A percentile compares a stretch with the other conserved stretches of the same genome.
phyloP scores from a whole-genome alignment of 2,797 vertebrate species.

The Monodelphis domestica region DNA sequence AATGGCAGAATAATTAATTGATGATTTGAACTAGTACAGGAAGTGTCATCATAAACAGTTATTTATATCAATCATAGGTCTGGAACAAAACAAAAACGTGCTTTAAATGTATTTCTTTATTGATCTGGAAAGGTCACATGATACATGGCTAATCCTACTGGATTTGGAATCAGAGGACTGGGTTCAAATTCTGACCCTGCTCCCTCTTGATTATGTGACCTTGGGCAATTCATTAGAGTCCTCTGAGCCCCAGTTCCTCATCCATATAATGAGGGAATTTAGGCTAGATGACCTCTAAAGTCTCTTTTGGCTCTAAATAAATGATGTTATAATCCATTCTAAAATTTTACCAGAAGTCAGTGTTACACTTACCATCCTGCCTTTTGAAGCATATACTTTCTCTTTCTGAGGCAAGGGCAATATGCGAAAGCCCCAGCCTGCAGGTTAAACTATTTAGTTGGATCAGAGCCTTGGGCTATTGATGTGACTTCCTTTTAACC shows the following conservation, averaged over 20 bases:
- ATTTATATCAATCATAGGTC: neutral
- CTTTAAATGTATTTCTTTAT: neutral
- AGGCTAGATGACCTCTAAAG: neutral
- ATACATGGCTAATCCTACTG: neutral
- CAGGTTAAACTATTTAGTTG: neutral
- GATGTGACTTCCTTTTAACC: neutral
- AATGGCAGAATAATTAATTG: too few species aligned
- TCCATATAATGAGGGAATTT: neutral
- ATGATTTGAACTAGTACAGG: neutral
- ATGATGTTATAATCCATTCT: neutral
- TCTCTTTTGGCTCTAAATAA: too few species aligned
- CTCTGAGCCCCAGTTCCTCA: neutral
- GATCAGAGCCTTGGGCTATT: neutral
- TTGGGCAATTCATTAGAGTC: neutral
- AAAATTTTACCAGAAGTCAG: neutral
- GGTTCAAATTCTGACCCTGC: neutral
- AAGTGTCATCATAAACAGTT: neutral
- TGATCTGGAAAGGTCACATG: neutral
- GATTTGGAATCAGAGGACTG: neutral
- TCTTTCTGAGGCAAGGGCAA: neutral
- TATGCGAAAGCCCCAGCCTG: neutral
- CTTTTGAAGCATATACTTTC: neutral
- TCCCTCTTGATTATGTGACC: neutral
- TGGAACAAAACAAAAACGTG: neutral
- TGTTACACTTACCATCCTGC: neutral